phyloP scores from a whole-genome alignment of 2,888 invertebrate species.

The Herminia tarsipennalis region DNA sequence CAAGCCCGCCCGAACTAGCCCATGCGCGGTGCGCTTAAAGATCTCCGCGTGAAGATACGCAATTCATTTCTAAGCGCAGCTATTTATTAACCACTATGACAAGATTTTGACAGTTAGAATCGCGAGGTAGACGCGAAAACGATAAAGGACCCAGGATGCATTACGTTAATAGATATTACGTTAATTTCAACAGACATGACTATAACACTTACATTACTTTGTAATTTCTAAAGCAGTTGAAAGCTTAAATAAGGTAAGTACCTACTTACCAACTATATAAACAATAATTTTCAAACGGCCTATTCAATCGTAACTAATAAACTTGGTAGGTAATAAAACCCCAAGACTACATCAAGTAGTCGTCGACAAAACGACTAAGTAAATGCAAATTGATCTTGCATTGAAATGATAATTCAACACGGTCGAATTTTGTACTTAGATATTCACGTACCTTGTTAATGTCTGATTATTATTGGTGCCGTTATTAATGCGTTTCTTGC shows the following conservation, averaged over 20 bases:
- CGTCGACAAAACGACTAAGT: conserved; percentile 63
- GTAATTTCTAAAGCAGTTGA: conserved; percentile 3
- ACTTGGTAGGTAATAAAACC: conserved; percentile 58
- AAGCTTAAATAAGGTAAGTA: conserved; percentile 15
- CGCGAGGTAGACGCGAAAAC: too few species aligned
- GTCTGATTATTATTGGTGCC: conserved; percentile 46
- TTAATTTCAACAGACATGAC: background rate
- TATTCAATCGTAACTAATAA: conserved; percentile 51
- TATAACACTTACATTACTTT: background rate
- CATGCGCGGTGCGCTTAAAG: too few species aligned
- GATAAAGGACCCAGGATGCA: too few species aligned
- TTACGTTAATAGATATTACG: too few species aligned
- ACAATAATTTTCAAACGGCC: conserved; percentile 45
- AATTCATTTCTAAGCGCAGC: too few species aligned
- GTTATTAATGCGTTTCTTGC: too few species aligned
- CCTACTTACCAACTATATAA: conserved; percentile 58
- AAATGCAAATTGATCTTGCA: conserved; percentile 76
- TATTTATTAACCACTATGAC: too few species aligned
- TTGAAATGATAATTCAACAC: conserved; percentile 75
- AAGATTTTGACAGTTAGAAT: too few species aligned
- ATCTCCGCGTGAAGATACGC: too few species aligned
- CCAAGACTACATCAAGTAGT: conserved; percentile 53
- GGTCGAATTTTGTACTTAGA: conserved; percentile 59
- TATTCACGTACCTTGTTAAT: conserved; percentile 51
- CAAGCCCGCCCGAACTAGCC: too few species aligned